A percentile compares a stretch with the other conserved stretches of the same genome.
These are phyloP conservation scores for Sparidentex hasta DNA, from an alignment of 2,797 vertebrate species.

Conservation along the genomic window DNA sequence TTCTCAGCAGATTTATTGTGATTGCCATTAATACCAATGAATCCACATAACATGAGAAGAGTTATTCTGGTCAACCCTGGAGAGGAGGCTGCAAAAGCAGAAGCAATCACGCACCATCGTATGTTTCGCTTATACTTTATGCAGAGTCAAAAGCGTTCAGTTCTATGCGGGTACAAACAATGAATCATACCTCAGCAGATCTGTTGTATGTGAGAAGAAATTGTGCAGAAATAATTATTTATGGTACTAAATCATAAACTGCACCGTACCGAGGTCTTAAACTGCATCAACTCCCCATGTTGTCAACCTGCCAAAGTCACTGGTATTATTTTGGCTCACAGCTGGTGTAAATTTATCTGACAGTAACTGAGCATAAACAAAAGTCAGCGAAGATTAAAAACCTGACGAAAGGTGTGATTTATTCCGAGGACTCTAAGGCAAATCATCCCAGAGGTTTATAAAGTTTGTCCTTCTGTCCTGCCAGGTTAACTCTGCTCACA, in stretches of 20 bases:
- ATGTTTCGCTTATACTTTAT: neutral
- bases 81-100: neutral
- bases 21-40: neutral
- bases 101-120: neutral
- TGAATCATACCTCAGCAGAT: neutral
- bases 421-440: neutral
- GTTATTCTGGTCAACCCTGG: neutral
- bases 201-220: neutral
- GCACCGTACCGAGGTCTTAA: neutral
- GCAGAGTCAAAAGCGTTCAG: neutral
- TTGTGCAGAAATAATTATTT: neutral
- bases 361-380: conserved; percentile 26
- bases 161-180: neutral
- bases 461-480: conserved; percentile 17
- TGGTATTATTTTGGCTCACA: conserved; percentile 3
- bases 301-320: conserved; percentile 2
- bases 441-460: conserved; percentile 6
- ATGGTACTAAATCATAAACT: neutral
- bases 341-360: conserved; percentile 7
- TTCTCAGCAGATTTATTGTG: neutral
- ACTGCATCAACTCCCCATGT: neutral
- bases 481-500: neutral
- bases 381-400: conserved; percentile 7
- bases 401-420: conserved; percentile 30
- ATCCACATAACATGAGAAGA: conserved; percentile 14